phyloP scores from a whole-genome alignment of 1,140 invertebrate species.

The Papilio aristodemus region DNA sequence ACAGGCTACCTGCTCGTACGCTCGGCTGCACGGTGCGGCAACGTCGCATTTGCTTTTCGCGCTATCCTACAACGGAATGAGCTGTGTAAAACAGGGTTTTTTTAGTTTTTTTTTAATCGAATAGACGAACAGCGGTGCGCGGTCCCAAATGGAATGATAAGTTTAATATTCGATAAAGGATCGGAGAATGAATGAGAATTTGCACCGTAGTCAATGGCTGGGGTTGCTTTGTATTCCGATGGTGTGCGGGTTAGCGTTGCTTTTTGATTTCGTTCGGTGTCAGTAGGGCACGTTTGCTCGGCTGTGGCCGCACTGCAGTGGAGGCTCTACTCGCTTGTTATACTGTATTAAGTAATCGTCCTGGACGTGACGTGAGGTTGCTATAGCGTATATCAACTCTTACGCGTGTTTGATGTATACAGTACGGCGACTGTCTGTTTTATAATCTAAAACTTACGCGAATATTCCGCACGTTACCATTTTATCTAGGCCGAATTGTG shows the following conservation, averaged over 20 bases:
- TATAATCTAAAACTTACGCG: constrained; percentile 6
- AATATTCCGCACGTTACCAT: background rate
- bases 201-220: constrained; percentile 41
- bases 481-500: constrained; percentile 7
- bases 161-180: constrained; percentile 32
- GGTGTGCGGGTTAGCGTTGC: constrained; percentile 41
- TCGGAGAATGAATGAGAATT: constrained; percentile 44
- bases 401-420: background rate
- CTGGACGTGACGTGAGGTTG: constrained; percentile 40
- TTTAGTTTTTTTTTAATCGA: constrained; percentile 40
- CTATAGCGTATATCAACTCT: constrained; percentile 24
- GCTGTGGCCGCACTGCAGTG: constrained; percentile 48
- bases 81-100: constrained; percentile 60
- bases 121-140: constrained; percentile 32
- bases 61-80: constrained; percentile 68
- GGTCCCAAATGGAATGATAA: constrained; percentile 35
- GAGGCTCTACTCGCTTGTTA: constrained; percentile 43
- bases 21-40: constrained; percentile 74
- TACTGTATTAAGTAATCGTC: constrained; percentile 56
- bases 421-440: constrained; percentile 35
- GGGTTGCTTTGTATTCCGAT: constrained; percentile 53
- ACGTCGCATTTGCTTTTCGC: constrained; percentile 74
- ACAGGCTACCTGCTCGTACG: constrained; percentile 73
- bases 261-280: constrained; percentile 69
- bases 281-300: constrained; percentile 63